Evolutionary conservation across 2,797 vertebrate species (phyloP), one percentile per base, ranked within the genome.

Genomic region (Eurystomus glaucurus): DNA sequence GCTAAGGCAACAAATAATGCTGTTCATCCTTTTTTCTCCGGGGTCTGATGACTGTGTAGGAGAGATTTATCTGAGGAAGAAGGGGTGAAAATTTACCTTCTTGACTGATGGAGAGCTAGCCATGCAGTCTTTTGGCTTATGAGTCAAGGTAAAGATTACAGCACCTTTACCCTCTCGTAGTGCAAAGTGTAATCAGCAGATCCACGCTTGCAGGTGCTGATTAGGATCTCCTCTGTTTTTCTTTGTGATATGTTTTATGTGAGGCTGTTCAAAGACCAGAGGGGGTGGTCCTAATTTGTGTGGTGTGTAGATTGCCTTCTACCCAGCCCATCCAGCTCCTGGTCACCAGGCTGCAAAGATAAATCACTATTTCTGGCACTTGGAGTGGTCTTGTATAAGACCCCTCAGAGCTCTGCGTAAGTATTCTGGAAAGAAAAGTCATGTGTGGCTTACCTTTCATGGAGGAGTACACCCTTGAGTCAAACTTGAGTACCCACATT

Each of bases 391-490:
- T 81, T 48, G 5, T 65, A 1, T 33, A 55, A 37, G 26, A 58
- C 10, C 22, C 35, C 50, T 39, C n/a, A 46, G 66, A 61, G 23
- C 17, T 50, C 41, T 71, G 20, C 29, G 16, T 66, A 48, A 61
- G 12, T 21, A 54, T 11, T 31, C 62, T 74, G 29, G 8, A 48
- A 74, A 58, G 26, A 74, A 76, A 35, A 6, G 11, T 28, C 15
- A 15, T 0, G 0, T 25, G 10, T 45, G 19, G 8, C 64, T 55
- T 39, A 43, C 19, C 9, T 58, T 74, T 39, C 7, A 6, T 9
- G 18, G 52, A 77, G 45, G 15, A 88, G 18, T 9, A 23, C 8
- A 15, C 9, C 8, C 20, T 72, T 35, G 60, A 43, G 18, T 66
- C 23, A 58, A 41, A 80, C 64, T 2, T 51, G 12, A 29, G 5